Percentiles rank a stretch among this genome's conserved stretches.
Evolutionary conservation across 2,113 vertebrate genomes (phyloP).

Genomic region (Acrocephalus kingi): DNA sequence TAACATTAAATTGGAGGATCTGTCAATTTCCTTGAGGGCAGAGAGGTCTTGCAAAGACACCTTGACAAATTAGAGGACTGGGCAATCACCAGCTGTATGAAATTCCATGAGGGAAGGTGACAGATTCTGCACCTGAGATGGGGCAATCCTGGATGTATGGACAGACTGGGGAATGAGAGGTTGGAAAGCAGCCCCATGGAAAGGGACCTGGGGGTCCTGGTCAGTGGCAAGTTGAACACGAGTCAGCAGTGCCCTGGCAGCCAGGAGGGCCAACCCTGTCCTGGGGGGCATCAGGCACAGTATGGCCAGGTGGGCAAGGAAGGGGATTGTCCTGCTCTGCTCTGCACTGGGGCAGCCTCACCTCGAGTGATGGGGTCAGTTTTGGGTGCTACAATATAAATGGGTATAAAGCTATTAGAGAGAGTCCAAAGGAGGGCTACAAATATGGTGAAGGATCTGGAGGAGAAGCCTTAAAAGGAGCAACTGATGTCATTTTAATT

Average conservation of each 20-base stretch:
- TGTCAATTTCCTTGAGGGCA: rapidly evolving
- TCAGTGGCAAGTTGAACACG: rapidly evolving
- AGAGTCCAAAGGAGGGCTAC: rapidly evolving
- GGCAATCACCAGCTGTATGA: neutral
- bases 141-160: rapidly evolving
- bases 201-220: neutral
- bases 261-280: rapidly evolving
- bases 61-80: rapidly evolving
- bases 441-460: neutral
- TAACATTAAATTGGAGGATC: neutral
- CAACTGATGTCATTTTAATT: neutral
- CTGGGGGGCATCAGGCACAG: neutral
- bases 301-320: rapidly evolving
- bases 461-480: neutral
- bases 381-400: rapidly evolving
- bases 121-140: rapidly evolving
- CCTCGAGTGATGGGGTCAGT: neutral
- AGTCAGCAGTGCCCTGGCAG: neutral
- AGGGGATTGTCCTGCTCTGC: neutral
- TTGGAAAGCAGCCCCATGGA: rapidly evolving
- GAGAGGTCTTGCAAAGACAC: neutral
- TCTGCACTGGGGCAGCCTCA: rapidly evolving
- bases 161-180: neutral
- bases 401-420: neutral
- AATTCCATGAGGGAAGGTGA: neutral